Evolutionary conservation across 2,797 vertebrate genomes (phyloP).

Genomic region (Borostomias antarcticus): DNA sequence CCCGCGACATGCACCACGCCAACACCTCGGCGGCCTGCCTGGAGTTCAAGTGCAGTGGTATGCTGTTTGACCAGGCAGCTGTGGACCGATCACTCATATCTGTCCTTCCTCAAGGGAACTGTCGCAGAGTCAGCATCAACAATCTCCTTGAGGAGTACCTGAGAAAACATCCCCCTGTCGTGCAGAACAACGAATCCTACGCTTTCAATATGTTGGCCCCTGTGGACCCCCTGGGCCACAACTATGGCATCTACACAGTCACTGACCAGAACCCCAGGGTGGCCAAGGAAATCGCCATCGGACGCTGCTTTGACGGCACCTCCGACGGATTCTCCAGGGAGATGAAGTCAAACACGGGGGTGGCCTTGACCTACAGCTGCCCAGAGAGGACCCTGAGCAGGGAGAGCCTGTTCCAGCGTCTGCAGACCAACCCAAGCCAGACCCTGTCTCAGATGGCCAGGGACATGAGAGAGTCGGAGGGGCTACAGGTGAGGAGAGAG

Average conservation of each 20-base stretch:
- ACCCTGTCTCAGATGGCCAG: conserved; percentile 87
- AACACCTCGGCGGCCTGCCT: conserved; percentile 87
- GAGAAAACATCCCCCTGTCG: conserved; percentile 83
- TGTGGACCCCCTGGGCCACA: conserved; percentile 93
- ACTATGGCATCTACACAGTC: conserved; percentile 98
- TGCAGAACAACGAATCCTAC: conserved; percentile 77
- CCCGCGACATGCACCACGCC: conserved; percentile 77
- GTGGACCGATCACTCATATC: conserved; percentile 89
- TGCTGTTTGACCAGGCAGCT: conserved; percentile 91
- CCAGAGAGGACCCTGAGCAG: conserved; percentile 81
- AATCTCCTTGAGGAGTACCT: conserved; percentile 89
- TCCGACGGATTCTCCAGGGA: conserved; percentile 95
- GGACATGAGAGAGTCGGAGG: conserved; percentile 82
- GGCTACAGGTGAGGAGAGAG: conserved; percentile 72
- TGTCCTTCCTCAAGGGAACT: conserved; percentile 89
- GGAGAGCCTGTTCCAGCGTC: conserved; percentile 91
- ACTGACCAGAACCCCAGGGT: conserved; percentile 94
- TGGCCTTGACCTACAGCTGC: conserved; percentile 89
- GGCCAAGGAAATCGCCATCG: conserved; percentile 97
- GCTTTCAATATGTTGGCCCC: conserved; percentile 92
- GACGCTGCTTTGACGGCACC: conserved; percentile 95
- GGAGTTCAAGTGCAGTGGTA: conserved; percentile 97
- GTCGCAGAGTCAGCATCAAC: conserved; percentile 81
- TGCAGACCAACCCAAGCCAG: conserved; percentile 84
- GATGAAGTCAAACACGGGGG: conserved; percentile 87